Conservation (phyloP, 2,888 invertebrate species). For the Unio delphinus region DNA sequence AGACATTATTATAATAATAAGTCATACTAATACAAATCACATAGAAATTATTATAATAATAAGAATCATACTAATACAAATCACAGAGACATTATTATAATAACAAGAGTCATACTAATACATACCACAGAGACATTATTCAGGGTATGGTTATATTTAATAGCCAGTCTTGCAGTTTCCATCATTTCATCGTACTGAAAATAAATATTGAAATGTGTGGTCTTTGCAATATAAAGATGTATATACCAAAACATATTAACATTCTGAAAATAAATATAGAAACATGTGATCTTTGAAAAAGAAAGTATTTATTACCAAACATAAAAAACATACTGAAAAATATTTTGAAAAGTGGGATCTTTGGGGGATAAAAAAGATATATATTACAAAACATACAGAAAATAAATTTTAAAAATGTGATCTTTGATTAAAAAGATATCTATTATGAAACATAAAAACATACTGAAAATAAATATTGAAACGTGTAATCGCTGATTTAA, state of each 20-base stretch:
- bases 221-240: neutral
- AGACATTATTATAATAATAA: no score
- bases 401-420: neutral
- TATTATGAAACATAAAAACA: no score
- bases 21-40: no score
- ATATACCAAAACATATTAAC: neutral
- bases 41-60: no score
- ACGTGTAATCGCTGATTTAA: no score
- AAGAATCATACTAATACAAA: no score
- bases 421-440: no score
- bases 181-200: conserved; percentile 42
- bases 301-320: neutral
- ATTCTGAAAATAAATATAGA: neutral
- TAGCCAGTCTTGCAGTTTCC: conserved; percentile 25
- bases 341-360: neutral
- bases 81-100: no score
- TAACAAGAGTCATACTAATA: no score
- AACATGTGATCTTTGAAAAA: neutral
- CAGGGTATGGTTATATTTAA: conserved; percentile 22
- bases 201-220: neutral
- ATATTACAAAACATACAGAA: neutral
- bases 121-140: no score
- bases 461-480: no score
- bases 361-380: no score
- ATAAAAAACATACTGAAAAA: neutral